Conservation (phyloP, 2,888 invertebrate species). For the Apomyelois bistriatella region DNA sequence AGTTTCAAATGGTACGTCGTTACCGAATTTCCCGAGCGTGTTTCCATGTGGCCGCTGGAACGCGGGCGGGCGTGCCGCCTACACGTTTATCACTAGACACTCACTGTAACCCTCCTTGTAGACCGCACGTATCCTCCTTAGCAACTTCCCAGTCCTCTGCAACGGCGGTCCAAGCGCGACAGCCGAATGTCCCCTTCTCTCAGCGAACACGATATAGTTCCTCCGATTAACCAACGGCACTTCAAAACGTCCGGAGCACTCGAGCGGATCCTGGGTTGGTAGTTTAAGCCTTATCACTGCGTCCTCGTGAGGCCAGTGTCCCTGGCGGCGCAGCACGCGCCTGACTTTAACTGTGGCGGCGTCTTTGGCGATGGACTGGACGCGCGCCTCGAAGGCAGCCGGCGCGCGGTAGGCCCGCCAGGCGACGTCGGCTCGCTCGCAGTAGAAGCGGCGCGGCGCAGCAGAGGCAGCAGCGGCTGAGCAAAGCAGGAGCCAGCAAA, state of each 20-base stretch:
- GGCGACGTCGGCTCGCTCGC: slow-evolving; percentile 76
- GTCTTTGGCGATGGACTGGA: slow-evolving; percentile 63
- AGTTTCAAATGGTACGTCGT: slow-evolving; percentile 8
- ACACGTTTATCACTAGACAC: slow-evolving; percentile 49
- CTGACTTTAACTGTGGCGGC: slow-evolving; percentile 69
- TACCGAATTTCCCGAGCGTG: neutral
- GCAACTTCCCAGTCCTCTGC: slow-evolving; percentile 61
- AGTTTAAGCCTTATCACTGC: slow-evolving; percentile 59
- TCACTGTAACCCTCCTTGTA: slow-evolving; percentile 76
- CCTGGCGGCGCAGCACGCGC: slow-evolving; percentile 63
- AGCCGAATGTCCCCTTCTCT: slow-evolving; percentile 65
- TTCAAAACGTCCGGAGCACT: slow-evolving; percentile 71
- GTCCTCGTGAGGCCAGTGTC: slow-evolving; percentile 66
- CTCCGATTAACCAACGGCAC: slow-evolving; percentile 65
- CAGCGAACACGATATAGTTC: slow-evolving; percentile 76
- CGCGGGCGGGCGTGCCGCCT: slow-evolving; percentile 16
- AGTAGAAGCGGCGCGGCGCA: slow-evolving; percentile 68
- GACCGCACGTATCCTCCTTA: slow-evolving; percentile 70
- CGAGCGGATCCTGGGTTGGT: slow-evolving; percentile 44
- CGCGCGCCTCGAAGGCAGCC: slow-evolving; percentile 73
- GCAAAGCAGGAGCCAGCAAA: slow-evolving; percentile 69
- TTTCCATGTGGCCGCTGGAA: slow-evolving; percentile 38
- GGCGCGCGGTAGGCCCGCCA: slow-evolving; percentile 76
- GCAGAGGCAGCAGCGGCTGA: slow-evolving; percentile 41
- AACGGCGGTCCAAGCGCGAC: slow-evolving; percentile 72